phyloP scores from a whole-genome alignment of 1,140 invertebrate genomes.

The Telenomus remus region DNA sequence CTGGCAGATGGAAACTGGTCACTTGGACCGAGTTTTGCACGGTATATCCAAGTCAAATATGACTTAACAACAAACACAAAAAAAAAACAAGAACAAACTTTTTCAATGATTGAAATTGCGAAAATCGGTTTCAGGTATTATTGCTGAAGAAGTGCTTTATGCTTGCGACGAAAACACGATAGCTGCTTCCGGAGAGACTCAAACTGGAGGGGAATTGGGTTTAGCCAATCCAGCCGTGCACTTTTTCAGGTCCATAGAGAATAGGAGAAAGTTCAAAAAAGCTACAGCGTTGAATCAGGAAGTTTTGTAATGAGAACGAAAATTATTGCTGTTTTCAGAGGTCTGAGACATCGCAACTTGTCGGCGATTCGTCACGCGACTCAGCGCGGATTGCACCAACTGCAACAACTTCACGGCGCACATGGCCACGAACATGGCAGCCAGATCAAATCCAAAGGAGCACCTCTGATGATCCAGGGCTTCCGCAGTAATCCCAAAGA shows the following conservation, averaged over 20 bases:
- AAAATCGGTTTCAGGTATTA: slow-evolving; percentile 87
- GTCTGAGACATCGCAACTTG: slow-evolving; percentile 92
- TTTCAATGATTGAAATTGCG: too few species aligned
- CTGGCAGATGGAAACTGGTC: slow-evolving; percentile 99
- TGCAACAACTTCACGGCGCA: slow-evolving; percentile 85
- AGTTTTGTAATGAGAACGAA: too few species aligned
- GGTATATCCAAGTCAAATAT: too few species aligned
- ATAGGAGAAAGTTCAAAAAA: not conserved
- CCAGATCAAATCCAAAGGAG: slow-evolving; percentile 76
- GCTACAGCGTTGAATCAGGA: too few species aligned
- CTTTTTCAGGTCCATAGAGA: slow-evolving; percentile 82
- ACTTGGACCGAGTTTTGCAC: slow-evolving; percentile 96
- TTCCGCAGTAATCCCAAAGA: slow-evolving; percentile 95
- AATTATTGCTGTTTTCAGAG: too few species aligned
- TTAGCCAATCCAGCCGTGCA: slow-evolving; percentile 95
- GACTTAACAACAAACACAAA: too few species aligned
- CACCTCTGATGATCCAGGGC: slow-evolving; percentile 93
- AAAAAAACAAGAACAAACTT: too few species aligned
- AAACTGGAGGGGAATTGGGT: slow-evolving; percentile 82
- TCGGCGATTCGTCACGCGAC: slow-evolving; percentile 95
- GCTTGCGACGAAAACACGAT: slow-evolving; percentile 94
- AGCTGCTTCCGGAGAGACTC: slow-evolving; percentile 75
- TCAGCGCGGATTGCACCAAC: slow-evolving; percentile 88
- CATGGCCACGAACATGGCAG: slow-evolving; percentile 72
- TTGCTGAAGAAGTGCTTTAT: slow-evolving; percentile 95